Evolutionary conservation across 2,888 invertebrate genomes (phyloP), one percentile per base, ranked within the genome.

Genomic region (Hartigia nigra): DNA sequence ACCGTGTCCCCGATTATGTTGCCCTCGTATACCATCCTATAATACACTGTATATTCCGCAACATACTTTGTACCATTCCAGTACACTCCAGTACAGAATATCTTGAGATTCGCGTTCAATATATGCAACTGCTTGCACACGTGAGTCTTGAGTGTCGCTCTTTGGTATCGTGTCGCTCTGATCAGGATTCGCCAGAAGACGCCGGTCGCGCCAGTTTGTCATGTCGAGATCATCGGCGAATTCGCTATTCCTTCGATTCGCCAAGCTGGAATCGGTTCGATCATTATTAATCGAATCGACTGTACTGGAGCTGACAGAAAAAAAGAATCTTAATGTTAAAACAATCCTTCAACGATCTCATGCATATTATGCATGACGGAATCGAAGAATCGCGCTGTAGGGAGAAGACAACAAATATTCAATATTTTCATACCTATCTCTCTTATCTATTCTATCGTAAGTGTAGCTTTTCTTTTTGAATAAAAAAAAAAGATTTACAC

Each of bases 1-100:
- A 72, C 72, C 72, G 72, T 72, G 72, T 32, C 55, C 31, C 72
- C 32, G 72, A 72, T 72, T 72, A 72, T 32, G 72, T 72, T 72
- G 31, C 72, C 31, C 72, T 72, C 72, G 72, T 72, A 32, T 32
- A 72, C 31, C 31, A 32, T 32, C 72, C 72, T 32, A 32, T 31
- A 31, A 32, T 72, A 72, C 72, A 72, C 72, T 32, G 72, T 72
- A 72, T 31, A 72, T 31, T 55, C 55, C 23, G 55, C 1, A 2
- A 55, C 55, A 55, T 55, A 55, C 23, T 55, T 55, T 9, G 55
- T 55, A 55, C 23, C 55, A 23, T 9, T 55, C 55, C 55, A 55
- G 55, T 55, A 55, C 55, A 55, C 55, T 55, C 55, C 55, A 23
- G 55, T 9, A 23, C 55, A 55, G 55, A 0, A 23, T 55, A 23